A percentile compares a stretch with the other conserved stretches of the same genome.
Conservation (phyloP, 2,888 invertebrate genomes). For the Orchesellides sinensis region DNA sequence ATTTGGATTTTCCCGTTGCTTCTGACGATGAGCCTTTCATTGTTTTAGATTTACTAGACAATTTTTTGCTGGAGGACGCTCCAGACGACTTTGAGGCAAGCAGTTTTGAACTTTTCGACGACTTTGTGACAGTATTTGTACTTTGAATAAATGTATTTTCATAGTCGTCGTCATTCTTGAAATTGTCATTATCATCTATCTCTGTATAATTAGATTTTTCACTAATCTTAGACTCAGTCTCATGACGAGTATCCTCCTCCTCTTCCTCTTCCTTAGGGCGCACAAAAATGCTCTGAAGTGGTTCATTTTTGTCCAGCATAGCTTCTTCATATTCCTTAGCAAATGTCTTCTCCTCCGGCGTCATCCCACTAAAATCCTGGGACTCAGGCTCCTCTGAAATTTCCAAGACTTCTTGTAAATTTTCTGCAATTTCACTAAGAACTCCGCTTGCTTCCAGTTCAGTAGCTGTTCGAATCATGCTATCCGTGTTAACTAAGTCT, state of each 20-base stretch:
- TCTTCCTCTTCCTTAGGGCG: background rate
- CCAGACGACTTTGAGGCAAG: background rate
- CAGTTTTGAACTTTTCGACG: slow-evolving; percentile 5
- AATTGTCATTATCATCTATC: background rate
- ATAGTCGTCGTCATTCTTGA: slow-evolving; percentile 5
- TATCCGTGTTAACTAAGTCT: slow-evolving; percentile 18
- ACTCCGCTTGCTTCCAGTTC: slow-evolving; percentile 40
- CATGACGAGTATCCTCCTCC: background rate
- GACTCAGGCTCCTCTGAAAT: slow-evolving; percentile 37
- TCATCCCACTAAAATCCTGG: slow-evolving; percentile 14
- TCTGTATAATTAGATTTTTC: background rate
- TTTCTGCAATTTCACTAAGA: slow-evolving; percentile 49
- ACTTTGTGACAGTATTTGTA: too few species aligned
- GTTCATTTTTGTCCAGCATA: slow-evolving; percentile 32
- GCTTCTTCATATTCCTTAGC: slow-evolving; percentile 43
- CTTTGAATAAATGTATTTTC: slow-evolving; percentile 42
- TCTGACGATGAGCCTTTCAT: background rate
- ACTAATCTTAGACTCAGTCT: background rate
- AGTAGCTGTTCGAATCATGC: slow-evolving; percentile 35
- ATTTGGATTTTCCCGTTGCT: slow-evolving; percentile 12
- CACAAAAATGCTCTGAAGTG: slow-evolving; percentile 31
- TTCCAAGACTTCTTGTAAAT: slow-evolving; percentile 48
- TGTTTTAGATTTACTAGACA: background rate
- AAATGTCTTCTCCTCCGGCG: slow-evolving; percentile 27
- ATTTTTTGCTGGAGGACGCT: background rate